Evolutionary conservation across 1,140 invertebrate genomes (phyloP), one percentile per base, ranked within the genome.

Genomic region (Stegodyphus mimosarum): DNA sequence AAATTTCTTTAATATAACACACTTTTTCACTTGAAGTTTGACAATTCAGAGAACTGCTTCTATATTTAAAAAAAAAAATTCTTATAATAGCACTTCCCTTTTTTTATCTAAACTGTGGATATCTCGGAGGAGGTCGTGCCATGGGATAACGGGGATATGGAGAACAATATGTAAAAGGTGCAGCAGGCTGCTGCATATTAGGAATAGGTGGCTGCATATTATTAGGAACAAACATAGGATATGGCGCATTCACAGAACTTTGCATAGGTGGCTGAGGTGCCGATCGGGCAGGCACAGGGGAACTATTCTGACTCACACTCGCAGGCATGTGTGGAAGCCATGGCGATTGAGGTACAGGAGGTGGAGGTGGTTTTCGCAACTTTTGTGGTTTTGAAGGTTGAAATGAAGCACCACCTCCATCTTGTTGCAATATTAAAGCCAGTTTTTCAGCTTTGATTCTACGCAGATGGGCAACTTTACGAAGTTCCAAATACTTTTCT

Each of bases 361-460:
- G 81, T 6, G 81, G 49, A 7, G 81, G 48, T 17, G 72, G 72
- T 69, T 84, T 84, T 52, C 72, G 63, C 3, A 60, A 18, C 17
- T 63, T 51, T 11, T 53, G 13, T 4, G 81, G 72, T 15, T 17
- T 50, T n/a, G 72, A 63, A 13, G 72, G 51, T 4, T 17, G 33
- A 52, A n/a, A 15, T 63, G 33, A 63, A 6, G 18, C 69, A 51
- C 81, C 18, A 88, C 89, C n/a, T 87, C 78, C 60, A n/a, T n/a
- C n/a, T 89, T 85, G 67, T 78, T 88, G 92, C 60, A 96, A 91
- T 1, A 96, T 89, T 89, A 96, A 95, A 74, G 92, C 91, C 93
- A 97, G 94, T 92, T 97, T 97, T 78, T 97, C 96, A n/a, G 95
- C 93, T 92, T 97, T 97, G 0, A 96, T 93, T 89, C 95, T 93